phyloP scores from a whole-genome alignment of 2,113 vertebrate species.

The Thamnophis sirtalis region DNA sequence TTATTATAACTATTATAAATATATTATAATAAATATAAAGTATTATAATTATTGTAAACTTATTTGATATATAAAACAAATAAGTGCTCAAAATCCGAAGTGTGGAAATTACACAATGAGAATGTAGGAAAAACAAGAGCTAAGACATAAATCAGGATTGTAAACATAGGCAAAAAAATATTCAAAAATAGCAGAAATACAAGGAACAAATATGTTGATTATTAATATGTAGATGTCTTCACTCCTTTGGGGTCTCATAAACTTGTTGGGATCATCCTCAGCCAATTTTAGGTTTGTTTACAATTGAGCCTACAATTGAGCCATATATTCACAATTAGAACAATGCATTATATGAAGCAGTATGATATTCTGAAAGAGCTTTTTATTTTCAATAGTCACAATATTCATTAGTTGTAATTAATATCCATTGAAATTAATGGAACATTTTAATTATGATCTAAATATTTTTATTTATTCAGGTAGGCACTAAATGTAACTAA shows the following conservation, averaged over 20 bases:
- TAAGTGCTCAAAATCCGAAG: not conserved
- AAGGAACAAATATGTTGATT: not conserved
- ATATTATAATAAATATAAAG: too few relatives aligned
- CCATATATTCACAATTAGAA: not conserved
- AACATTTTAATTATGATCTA: not conserved
- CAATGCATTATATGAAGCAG: not conserved
- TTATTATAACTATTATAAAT: not conserved
- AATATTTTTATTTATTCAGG: not conserved
- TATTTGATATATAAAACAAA: not conserved
- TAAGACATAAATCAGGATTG: not conserved
- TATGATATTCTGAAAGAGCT: not conserved
- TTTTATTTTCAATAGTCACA: not conserved
- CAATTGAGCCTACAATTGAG: not conserved
- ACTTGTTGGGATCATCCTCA: not conserved
- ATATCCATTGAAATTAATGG: not conserved
- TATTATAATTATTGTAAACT: too few relatives aligned
- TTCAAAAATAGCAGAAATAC: not conserved
- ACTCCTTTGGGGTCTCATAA: not conserved
- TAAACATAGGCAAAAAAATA: not conserved
- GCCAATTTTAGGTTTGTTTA: not conserved
- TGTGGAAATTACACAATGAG: not conserved
- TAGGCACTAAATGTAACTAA: not conserved
- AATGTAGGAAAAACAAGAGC: not conserved
- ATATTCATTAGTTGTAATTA: not conserved
- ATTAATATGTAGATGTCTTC: not conserved